Evolutionary conservation across 2,113 vertebrate species (phyloP), one percentile per base, ranked within the genome.

Genomic region (Ginglymostoma cirratum): DNA sequence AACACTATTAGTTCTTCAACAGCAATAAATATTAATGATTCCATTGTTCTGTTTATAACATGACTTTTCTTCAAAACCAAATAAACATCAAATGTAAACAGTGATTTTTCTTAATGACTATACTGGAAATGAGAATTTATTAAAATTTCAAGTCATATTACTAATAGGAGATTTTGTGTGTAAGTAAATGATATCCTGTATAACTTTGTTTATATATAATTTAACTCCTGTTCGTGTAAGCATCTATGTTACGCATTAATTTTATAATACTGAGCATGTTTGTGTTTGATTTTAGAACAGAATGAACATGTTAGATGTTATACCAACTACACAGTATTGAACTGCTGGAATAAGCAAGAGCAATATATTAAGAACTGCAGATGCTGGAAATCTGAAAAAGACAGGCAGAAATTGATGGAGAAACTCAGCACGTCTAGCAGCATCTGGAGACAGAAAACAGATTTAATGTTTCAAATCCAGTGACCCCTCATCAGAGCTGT

Each of bases 31-130:
- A 95, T 48, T 17, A 65, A 95, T 72, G 38, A 17, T 95, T 95
- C 94, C 38, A 95, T 52, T 95, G 45, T 95, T 70, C 69, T 12
- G 70, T 95, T 95, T 72, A 95, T 34, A 76, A 61, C 38, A 42
- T 42, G 17, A 19, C 55, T 38, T 24, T n/a, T 93, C 27, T 93
- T 93, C 30, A 67, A 90, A 34, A 10, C 19, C 38, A 34, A 93
- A 93, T 34, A n/a, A 93, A 66, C 55, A 38, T 65, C 1, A 93
- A 93, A 93, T 15, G 27, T 15, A 93, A 93, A 93, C 61, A 34
- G 5, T 90, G 87, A 61, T 61, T 17, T 34, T 90, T 90, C 52
- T 34, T 90, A 55, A 90, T 90, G 14, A 83, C 15, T 61, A 93
- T n/a, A 66, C 17, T 66, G 66, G 61, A 38, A 92, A 92, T 92